Conservation (phyloP, 2,888 invertebrate species). For the Tipula vernalis region DNA sequence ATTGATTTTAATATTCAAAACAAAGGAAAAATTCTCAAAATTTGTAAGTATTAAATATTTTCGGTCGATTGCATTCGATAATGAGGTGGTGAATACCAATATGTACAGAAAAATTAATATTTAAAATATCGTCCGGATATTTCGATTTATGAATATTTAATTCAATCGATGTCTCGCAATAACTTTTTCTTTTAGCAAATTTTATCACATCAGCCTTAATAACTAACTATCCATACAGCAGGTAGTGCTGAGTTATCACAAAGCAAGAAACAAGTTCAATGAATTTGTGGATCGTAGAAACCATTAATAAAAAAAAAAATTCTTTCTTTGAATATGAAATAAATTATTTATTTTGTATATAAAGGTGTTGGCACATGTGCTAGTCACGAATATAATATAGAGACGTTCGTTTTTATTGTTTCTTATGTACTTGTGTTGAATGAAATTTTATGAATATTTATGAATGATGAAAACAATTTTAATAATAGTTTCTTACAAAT, state of each 20-base stretch:
- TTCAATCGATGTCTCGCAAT: background rate
- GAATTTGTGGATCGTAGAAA: background rate
- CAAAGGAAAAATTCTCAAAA: background rate
- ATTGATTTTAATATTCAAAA: too few species aligned
- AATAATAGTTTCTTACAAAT: background rate
- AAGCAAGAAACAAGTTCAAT: background rate
- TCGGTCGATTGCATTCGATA: background rate
- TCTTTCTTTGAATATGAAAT: background rate
- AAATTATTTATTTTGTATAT: background rate
- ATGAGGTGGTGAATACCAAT: background rate
- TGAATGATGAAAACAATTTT: background rate
- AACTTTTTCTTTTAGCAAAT: background rate
- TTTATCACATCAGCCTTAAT: background rate
- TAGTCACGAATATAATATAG: background rate
- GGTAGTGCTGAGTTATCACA: background rate
- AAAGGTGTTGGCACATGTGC: background rate
- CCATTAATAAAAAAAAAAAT: background rate
- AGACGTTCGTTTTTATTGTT: background rate
- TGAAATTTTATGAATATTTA: background rate
- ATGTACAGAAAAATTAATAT: background rate
- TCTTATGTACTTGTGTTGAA: background rate
- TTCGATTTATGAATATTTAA: background rate
- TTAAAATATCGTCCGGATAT: background rate
- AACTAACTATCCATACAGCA: too few species aligned
- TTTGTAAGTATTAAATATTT: background rate